Percentiles rank a stretch among this genome's conserved stretches.
Conservation (phyloP, 2,113 vertebrate genomes). For the Nibea coibor region DNA sequence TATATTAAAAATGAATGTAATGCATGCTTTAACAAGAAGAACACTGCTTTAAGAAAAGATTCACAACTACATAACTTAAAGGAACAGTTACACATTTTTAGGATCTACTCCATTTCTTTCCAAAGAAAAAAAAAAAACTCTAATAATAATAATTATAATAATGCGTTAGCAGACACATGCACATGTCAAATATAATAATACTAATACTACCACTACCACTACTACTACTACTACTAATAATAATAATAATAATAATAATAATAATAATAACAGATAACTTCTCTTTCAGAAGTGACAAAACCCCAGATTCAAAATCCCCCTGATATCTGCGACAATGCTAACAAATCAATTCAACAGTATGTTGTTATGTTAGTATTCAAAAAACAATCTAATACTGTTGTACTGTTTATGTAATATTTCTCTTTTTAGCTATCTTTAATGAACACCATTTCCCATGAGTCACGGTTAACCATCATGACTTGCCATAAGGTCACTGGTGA, state of each 20-base stretch:
- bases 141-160: neutral
- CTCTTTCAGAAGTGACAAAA: neutral
- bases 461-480: neutral
- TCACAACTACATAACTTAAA: neutral
- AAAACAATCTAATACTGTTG: neutral
- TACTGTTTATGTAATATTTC: no score
- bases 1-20: slow-evolving; percentile 40
- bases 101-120: neutral
- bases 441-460: neutral
- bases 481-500: neutral
- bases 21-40: slow-evolving; percentile 33
- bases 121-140: neutral
- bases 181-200: neutral
- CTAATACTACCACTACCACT: no score
- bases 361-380: neutral
- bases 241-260: neutral
- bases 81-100: neutral
- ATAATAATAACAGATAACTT: neutral
- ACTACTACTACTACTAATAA: no score
- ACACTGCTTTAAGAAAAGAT: slow-evolving; percentile 26
- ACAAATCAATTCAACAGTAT: neutral
- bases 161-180: neutral
- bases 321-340: neutral
- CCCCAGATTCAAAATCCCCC: neutral
- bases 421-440: neutral